Evolutionary conservation across 2,888 invertebrate species (phyloP), one percentile per base, ranked within the genome.

Genomic region (Oligia latruncula): DNA sequence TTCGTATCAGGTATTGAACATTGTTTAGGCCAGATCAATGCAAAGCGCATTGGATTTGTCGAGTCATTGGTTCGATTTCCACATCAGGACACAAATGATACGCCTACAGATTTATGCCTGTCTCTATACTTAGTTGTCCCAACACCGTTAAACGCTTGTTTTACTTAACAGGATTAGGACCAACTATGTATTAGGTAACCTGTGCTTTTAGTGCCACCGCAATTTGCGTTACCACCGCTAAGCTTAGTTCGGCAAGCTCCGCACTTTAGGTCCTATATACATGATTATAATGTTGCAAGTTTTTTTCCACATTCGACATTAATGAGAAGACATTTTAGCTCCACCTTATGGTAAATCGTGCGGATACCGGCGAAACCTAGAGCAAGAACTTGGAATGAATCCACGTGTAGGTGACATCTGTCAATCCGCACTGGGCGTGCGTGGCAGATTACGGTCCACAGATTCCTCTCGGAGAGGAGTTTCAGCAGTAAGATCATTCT

Each of bases 151-250:
- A 64, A 70, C 52, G 62, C 66, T 71, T 74, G 83, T 76, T 86
- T 76, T 73, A 52, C 55, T 60, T 43, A 77, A 77, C 35, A 67
- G 58, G 55, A 83, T 82, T 71, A 77, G 66, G 49, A 49, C 49
- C 66, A 68, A 66, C n/a, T 75, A 67, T n/a, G n/a, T n/a, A n/a
- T 71, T 67, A 66, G 60, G 71, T 71, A 71, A 66, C 81, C 85
- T 66, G 46, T 55, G 55, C 60, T 71, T 65, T 65, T 76, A 82
- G 66, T 71, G 52, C 11, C 9, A 52, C 49, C 60, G 46, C 67
- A 82, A 86, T 82, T 83, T 77, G 55, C 40, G 23, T 77, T 76
- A 58, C 49, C 35, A 74, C 29, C 78, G 40, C 49, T 74, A 64
- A 74, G 58, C 58, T 67, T 64, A 70, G 77, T 77, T 77, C 55